A percentile compares a stretch with the other conserved stretches of the same genome.
Evolutionary conservation across 2,888 invertebrate species (phyloP).

Genomic region (Campopleginae sp.): DNA sequence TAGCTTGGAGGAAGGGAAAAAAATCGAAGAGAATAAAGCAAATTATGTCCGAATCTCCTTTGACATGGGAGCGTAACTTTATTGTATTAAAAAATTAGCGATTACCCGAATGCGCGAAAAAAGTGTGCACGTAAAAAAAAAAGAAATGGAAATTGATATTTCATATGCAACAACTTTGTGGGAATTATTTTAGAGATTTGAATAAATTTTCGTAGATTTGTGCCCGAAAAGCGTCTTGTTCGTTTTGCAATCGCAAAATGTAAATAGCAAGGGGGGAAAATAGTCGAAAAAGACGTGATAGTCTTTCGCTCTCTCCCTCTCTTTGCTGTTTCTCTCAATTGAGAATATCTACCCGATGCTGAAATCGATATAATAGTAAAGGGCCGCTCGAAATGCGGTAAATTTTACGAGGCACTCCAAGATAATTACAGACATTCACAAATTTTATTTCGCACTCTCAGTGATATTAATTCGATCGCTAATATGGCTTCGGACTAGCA

Average conservation of each 20-base stretch:
- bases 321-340: neutral
- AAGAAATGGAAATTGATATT: no score
- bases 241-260: neutral
- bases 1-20: no score
- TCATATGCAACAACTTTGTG: no score
- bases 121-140: no score
- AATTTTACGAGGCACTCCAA: constrained; percentile 21
- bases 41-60: no score
- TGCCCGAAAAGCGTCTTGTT: neutral
- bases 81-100: no score
- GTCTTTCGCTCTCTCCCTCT: neutral
- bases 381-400: constrained; percentile 9
- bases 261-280: neutral
- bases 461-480: constrained; percentile 15
- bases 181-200: neutral
- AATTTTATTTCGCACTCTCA: constrained; percentile 13
- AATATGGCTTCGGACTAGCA: neutral
- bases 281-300: neutral
- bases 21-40: neutral
- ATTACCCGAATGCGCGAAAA: no score
- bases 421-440: constrained; percentile 10
- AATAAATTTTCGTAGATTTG: neutral
- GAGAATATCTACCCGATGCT: neutral
- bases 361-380: constrained; percentile 15
- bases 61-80: no score